These are phyloP conservation scores for Colostygia pectinataria DNA, from an alignment of 2,888 invertebrate species.

Conservation along the genomic window DNA sequence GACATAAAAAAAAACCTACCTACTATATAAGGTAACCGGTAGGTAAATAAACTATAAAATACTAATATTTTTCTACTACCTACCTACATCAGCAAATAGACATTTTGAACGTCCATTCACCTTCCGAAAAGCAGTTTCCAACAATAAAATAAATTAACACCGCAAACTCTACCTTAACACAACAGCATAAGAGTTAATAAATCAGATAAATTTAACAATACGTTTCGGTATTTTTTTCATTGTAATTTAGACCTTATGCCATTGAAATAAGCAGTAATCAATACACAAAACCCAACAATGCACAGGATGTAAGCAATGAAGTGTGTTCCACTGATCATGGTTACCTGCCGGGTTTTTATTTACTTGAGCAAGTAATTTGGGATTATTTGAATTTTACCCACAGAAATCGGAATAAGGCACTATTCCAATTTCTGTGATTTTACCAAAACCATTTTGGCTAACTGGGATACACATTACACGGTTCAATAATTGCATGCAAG, in stretches of 20 bases:
- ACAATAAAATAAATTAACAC: background rate
- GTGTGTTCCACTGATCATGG: constrained; percentile 16
- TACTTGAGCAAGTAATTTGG: background rate
- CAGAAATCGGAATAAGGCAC: too few species aligned
- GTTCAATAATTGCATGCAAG: too few species aligned
- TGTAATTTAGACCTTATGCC: background rate
- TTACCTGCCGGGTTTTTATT: constrained; percentile 20
- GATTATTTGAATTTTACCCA: background rate
- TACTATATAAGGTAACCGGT: too few species aligned
- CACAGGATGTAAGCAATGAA: constrained; percentile 34
- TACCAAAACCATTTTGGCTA: too few species aligned
- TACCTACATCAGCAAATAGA: background rate
- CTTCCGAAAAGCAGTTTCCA: constrained; percentile 1
- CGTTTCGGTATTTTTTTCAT: background rate
- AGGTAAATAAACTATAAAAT: too few species aligned
- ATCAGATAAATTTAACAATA: background rate
- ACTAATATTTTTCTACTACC: too few species aligned
- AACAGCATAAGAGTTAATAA: background rate
- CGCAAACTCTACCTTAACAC: constrained; percentile 1
- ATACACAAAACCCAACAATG: constrained; percentile 27
- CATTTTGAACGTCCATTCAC: constrained; percentile 1
- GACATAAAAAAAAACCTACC: too few species aligned
- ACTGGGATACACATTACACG: too few species aligned
- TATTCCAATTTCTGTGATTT: too few species aligned
- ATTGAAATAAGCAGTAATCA: constrained; percentile 8